Evolutionary conservation across 2,888 invertebrate genomes (phyloP), one percentile per base, ranked within the genome.

Genomic region (Tanytarsus gracilentus): DNA sequence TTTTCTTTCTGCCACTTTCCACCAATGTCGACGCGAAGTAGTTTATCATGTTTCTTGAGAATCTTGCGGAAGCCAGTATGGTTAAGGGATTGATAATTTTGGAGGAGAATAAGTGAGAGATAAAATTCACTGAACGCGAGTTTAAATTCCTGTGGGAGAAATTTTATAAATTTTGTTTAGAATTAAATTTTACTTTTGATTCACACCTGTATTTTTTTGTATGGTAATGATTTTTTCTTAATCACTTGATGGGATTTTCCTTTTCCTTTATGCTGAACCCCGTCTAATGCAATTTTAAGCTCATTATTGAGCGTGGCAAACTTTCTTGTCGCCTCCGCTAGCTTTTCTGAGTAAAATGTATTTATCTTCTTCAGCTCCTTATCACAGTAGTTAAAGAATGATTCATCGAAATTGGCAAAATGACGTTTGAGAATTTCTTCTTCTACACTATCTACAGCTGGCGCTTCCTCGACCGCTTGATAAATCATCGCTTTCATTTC

Each of bases 11-110:
- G 79, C 96, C 97, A 99, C 77, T 88, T 88, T 23, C 86, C 85
- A 0, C 99, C 99, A 65, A 82, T 79, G 65, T 87, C 88, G 58
- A 89, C 87, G 62, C 82, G 81, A 70, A 94, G 76, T 67, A 95
- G 75, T 88, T 90, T 99, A 75, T 99, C 99, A 72, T 98, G 98
- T 75, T 99, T 99, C 75, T 99, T 99, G 63, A 99, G 80, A 70
- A 99, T 99, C 76, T 99, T 99, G 64, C 98, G 81, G 77, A 99
- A 99, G 1, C 98, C 99, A 3, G 97, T 99, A 69, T 94, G 95
- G 76, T 99, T 99, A 60, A 99, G 79, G 72, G 94, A 96, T 76
- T 99, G 97, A 72, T 96, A 98, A 72, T 99, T 99, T 75, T 99
- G 98, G 62, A 99, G 78, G 14, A 99, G 78, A 67, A 99, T 95